Evolutionary conservation across 2,888 invertebrate genomes (phyloP).

Genomic region (Phaedon cochleariae): DNA sequence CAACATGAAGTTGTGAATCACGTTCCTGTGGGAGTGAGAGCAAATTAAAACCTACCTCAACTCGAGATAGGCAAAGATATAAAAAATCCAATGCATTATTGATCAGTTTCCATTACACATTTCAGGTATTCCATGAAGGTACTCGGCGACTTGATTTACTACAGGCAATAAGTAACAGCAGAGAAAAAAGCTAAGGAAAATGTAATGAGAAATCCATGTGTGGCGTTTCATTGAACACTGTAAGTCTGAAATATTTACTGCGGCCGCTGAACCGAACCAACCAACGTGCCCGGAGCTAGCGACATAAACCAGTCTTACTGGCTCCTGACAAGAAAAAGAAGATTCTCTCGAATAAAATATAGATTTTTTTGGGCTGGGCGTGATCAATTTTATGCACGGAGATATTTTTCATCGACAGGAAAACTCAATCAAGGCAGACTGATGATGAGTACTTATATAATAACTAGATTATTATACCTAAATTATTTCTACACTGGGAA

Average conservation of each 20-base stretch:
- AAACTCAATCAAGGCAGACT: too few relatives aligned
- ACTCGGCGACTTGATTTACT: slow-evolving; percentile 28
- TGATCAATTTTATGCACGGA: slow-evolving; percentile 16
- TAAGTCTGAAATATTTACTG: slow-evolving; percentile 59
- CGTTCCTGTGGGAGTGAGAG: background rate
- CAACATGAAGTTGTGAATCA: background rate
- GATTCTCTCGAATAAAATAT: slow-evolving; percentile 49
- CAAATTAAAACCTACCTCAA: slow-evolving; percentile 23
- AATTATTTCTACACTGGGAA: too few relatives aligned
- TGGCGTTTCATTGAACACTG: slow-evolving; percentile 54
- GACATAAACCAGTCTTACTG: slow-evolving; percentile 58
- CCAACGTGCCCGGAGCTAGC: slow-evolving; percentile 33
- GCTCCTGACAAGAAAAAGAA: slow-evolving; percentile 52
- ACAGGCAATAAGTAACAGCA: slow-evolving; percentile 33
- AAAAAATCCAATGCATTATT: slow-evolving; percentile 31
- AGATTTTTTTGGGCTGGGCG: slow-evolving; percentile 42
- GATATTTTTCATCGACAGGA: background rate
- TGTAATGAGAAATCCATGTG: slow-evolving; percentile 55
- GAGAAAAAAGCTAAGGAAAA: slow-evolving; percentile 43
- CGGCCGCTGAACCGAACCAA: slow-evolving; percentile 56
- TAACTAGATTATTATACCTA: too few relatives aligned
- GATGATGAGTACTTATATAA: too few relatives aligned
- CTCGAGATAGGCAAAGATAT: slow-evolving; percentile 15
- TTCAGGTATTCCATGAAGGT: slow-evolving; percentile 35
- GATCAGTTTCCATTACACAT: slow-evolving; percentile 34